Base-by-base conservation (phyloP, 2,888 invertebrate genomes). In the Microctonus aethiopoides region DNA sequence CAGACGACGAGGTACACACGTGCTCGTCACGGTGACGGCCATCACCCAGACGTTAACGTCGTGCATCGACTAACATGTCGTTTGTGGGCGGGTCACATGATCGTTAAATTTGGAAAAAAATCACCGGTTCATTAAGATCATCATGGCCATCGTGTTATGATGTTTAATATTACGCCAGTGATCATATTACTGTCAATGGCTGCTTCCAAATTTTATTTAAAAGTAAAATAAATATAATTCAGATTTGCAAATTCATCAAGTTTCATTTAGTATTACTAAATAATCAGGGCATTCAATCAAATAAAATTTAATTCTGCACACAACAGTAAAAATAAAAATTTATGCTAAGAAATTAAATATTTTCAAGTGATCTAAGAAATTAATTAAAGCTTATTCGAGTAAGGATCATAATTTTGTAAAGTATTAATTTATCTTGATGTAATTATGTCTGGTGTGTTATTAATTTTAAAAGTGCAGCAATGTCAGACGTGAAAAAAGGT, bases 1-100 rank as follows among this genome's bases (percentile, higher is more conserved):
- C 84, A 83, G 79, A 83, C 83, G 81, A 77, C 82, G 81, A 83
- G 81, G 77, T 81, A 79, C 80, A 83, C 84, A 84, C 84, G 85
- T 84, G 83, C 84, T 83, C 85, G 84, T 85, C 84, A 84, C 83
- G 84, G 82, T 84, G 82, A 83, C 84, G 84, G 81, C 83, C 84
- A 82, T 83, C 83, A 77, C 78, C 81, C 82, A 84, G 84, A 84
- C 83, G 80, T 77, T 79, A 75, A 78, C 78, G 78, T 75, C 78
- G 77, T 77, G 77, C 76, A 78, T 76, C 77, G 79, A 76, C 76
- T 77, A 80, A 80, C 80, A 70, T 59, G 71, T 64, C 70, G 72
- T 74, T 79, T 80, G 83, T 84, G 84, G 85, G 83, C 82, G 84
- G 85, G 83, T 81, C 81, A 77, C 77, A 76, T 80, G 83, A 82